Percentiles rank a stretch among this genome's conserved stretches.
These are phyloP conservation scores for Tokudaia tokunoshimensis DNA, from an alignment of 2,797 vertebrate genomes.

Conservation along the genomic window DNA sequence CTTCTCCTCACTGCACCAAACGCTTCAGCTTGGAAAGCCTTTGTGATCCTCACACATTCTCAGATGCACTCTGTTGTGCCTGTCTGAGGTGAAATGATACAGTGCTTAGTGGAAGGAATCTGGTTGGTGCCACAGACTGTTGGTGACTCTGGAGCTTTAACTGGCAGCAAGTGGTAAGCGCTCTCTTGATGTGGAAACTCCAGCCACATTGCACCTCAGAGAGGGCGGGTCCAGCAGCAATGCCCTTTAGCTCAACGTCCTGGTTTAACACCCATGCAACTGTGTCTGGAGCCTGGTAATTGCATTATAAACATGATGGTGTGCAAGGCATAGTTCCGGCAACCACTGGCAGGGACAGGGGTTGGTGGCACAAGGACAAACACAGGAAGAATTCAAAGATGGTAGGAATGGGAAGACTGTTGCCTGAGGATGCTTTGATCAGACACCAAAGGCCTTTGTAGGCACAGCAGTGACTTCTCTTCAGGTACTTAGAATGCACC, in stretches of 20 bases:
- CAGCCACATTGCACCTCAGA: background rate
- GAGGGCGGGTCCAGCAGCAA: background rate
- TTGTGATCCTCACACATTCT: background rate
- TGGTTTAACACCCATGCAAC: background rate
- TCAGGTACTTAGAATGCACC: slow-evolving; percentile 32
- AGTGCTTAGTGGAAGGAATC: background rate
- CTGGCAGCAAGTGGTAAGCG: background rate
- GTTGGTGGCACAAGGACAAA: background rate
- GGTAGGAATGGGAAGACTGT: background rate
- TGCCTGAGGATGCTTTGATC: background rate
- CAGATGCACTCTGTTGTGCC: background rate
- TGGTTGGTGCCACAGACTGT: background rate
- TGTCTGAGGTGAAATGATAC: slow-evolving; percentile 17
- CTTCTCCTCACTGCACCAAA: background rate
- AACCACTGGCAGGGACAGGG: background rate
- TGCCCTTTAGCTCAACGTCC: background rate
- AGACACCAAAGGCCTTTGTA: slow-evolving; percentile 57
- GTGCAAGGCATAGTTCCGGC: background rate
- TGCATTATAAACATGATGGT: background rate
- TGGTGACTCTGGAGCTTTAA: background rate
- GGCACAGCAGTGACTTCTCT: background rate
- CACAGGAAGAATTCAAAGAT: background rate
- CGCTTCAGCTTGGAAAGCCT: slow-evolving; percentile 36
- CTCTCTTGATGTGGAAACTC: background rate
- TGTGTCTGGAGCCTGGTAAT: background rate